These are phyloP conservation scores for Bolborhynchus lineola DNA, from an alignment of 2,113 vertebrate species.

Conservation along the genomic window DNA sequence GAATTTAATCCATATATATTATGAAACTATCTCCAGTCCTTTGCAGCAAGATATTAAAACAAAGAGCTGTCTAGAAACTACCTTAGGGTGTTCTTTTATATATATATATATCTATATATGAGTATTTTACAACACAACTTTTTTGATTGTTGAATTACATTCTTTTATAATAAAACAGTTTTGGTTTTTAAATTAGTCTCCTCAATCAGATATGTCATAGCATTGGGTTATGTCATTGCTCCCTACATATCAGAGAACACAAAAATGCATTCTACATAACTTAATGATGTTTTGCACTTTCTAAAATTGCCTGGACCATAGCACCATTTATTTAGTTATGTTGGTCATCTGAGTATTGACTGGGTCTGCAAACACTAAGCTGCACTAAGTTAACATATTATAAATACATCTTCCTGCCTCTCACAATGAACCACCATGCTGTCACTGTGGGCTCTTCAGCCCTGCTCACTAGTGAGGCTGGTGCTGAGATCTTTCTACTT, in stretches of 20 bases:
- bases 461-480: not conserved
- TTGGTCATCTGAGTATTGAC: not conserved
- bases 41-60: not conserved
- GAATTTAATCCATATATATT: not conserved
- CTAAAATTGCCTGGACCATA: not conserved
- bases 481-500: not conserved
- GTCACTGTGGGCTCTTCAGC: not conserved
- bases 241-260: not conserved
- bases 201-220: not conserved
- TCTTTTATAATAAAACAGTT: not conserved
- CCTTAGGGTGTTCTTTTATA: not conserved
- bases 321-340: not conserved
- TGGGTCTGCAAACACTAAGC: not conserved
- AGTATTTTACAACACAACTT: not conserved
- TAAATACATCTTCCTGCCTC: not conserved
- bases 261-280: not conserved
- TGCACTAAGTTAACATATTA: not conserved
- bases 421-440: not conserved
- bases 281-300: not conserved
- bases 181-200: not conserved
- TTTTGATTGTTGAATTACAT: not conserved
- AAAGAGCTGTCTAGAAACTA: not conserved
- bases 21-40: not conserved
- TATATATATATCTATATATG: not conserved
- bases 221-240: not conserved